Evolutionary conservation across 2,888 invertebrate genomes (phyloP), one percentile per base, ranked within the genome.

Genomic region (Parnassius mnemosyne): DNA sequence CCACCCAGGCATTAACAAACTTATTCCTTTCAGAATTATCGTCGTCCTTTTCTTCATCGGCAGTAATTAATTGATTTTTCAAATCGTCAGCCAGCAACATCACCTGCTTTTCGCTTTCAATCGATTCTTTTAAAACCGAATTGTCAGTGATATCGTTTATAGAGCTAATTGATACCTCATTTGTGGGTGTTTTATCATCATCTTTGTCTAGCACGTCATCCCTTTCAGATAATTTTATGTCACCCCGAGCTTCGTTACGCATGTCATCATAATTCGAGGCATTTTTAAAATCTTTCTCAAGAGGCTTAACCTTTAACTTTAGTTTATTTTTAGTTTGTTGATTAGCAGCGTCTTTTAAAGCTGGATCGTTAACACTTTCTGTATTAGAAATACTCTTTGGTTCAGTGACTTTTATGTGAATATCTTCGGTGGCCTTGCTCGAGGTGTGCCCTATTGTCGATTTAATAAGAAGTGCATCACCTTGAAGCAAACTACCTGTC

Each of bases 11-110:
- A 71, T 91, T 91, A 42, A 90, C 90, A 74, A 91, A 92, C 69
- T 91, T 91, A 77, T 92, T 89, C 64, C 92, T 82, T 64, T 92
- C 92, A 7, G 92, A 92, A 71, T 85, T 91, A 73, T 92, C 92
- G 66, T 92, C 89, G 70, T 91, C 91, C 68, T 92, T 92, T 69
- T 92, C 92, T 66, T 92, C 92, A 60, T 92, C 89, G 49, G 92
- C 90, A 75, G 85, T 84, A 62, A 92, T 87, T 66, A 92, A 81
- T 79, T 92, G 92, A 77, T 83, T 85, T 75, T 92, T 92, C 61
- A 92, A 79, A 74, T 91, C 91, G 68, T 92, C 92, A 53, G 90
- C 87, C 46, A 87, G 78, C 67, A 90, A 69, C 78, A 87, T 79
- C 9, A 78, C 71, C 66, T 91, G 89, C 66, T 90, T 89, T 69